Conservation (phyloP, 2,888 invertebrate species). For the Leucoma salicis region DNA sequence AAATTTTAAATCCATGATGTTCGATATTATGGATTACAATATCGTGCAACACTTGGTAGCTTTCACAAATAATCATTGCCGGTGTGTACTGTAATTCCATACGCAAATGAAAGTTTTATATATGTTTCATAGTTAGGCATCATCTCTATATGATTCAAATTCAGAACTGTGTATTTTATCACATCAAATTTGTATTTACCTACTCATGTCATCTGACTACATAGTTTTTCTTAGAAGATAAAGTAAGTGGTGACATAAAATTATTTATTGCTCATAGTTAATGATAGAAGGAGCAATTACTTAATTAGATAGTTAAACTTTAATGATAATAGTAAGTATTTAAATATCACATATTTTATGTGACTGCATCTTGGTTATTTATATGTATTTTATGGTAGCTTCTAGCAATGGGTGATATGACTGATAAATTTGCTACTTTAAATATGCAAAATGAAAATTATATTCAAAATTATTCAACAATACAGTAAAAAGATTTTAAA, state of each 20-base stretch:
- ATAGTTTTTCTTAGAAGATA: conserved; percentile 1
- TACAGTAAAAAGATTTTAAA: too few species aligned
- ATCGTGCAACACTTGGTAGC: conserved; percentile 32
- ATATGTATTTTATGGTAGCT: too few species aligned
- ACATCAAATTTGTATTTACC: conserved; percentile 19
- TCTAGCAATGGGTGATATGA: too few species aligned
- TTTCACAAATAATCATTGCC: conserved; percentile 73
- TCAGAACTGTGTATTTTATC: conserved; percentile 16
- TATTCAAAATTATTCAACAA: too few species aligned
- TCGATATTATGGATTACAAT: neutral
- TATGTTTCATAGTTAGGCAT: conserved; percentile 48
- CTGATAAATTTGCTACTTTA: too few species aligned
- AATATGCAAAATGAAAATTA: too few species aligned
- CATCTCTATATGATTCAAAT: conserved; percentile 28
- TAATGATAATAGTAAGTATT: neutral
- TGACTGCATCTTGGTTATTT: too few species aligned
- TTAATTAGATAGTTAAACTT: too few species aligned
- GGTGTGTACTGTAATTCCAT: conserved; percentile 58
- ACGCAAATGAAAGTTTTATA: conserved; percentile 65
- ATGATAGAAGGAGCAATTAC: neutral
- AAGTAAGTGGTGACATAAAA: neutral
- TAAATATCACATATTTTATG: too few species aligned
- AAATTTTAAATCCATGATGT: neutral
- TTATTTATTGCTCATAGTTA: neutral
- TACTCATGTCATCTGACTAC: neutral